A percentile compares a stretch with the other conserved stretches of the same genome.
Evolutionary conservation across 2,113 vertebrate genomes (phyloP).

Genomic region (Lophochroa leadbeateri): DNA sequence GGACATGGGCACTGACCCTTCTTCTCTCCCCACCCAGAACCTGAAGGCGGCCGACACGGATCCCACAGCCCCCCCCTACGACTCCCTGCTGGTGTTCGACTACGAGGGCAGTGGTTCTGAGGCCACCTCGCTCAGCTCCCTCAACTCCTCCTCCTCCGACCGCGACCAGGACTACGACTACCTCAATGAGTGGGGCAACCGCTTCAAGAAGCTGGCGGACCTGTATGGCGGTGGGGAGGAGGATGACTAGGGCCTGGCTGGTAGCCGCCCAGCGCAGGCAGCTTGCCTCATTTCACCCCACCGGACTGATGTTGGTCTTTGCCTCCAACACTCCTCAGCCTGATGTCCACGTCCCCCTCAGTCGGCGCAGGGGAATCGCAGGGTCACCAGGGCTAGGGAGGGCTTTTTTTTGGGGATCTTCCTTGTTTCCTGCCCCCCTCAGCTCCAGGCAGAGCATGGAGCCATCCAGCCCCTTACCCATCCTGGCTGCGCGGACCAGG

Average conservation of each 20-base stretch:
- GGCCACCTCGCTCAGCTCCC: too few species aligned
- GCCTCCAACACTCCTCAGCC: neutral
- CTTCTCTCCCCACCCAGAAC: too few species aligned
- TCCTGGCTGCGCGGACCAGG: accelerated
- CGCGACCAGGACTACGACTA: too few species aligned
- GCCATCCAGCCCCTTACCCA: accelerated
- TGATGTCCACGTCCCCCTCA: accelerated
- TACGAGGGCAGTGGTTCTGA: too few species aligned
- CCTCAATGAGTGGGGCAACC: too few species aligned
- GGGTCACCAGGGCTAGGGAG: neutral
- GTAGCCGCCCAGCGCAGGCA: accelerated
- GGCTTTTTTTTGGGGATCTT: neutral
- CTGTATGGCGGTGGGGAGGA: too few species aligned
- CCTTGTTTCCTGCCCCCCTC: neutral
- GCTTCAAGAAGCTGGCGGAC: too few species aligned
- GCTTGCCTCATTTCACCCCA: neutral
- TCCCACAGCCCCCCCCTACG: too few species aligned
- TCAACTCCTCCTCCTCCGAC: too few species aligned
- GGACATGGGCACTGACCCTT: too few species aligned
- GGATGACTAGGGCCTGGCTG: neutral
- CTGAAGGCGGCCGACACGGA: too few species aligned
- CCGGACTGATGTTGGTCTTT: accelerated
- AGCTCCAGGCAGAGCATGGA: neutral
- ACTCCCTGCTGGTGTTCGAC: too few species aligned
- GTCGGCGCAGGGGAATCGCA: neutral